These are phyloP conservation scores for Lamellibrachia satsuma DNA, from an alignment of 2,888 invertebrate genomes.

Conservation along the genomic window DNA sequence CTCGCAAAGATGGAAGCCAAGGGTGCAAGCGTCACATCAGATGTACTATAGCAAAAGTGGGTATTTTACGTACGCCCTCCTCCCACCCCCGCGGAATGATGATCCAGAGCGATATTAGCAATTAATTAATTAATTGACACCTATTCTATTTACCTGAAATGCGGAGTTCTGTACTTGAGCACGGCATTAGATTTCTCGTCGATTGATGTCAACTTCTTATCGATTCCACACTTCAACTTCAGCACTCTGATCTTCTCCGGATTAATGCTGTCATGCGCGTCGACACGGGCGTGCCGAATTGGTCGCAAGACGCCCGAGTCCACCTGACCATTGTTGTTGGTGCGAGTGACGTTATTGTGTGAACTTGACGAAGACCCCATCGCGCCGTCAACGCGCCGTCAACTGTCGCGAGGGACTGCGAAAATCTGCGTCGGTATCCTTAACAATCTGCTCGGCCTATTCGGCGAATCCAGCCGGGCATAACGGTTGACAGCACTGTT, in stretches of 20 bases:
- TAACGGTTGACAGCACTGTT: constrained; percentile 17
- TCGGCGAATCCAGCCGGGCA: constrained; percentile 13
- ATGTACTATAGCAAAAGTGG: background rate
- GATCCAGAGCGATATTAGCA: background rate
- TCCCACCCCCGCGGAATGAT: background rate
- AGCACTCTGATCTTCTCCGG: constrained; percentile 32
- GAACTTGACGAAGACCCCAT: constrained; percentile 13
- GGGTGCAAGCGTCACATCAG: too few species aligned
- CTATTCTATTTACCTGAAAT: constrained; percentile 35
- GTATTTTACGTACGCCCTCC: background rate
- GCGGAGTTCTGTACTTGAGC: constrained; percentile 43
- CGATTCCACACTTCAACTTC: constrained; percentile 36
- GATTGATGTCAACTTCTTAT: constrained; percentile 37
- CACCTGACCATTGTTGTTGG: background rate
- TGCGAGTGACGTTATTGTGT: background rate
- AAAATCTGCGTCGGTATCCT: constrained; percentile 13
- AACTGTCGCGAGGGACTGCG: constrained; percentile 5
- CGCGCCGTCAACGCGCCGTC: constrained; percentile 17
- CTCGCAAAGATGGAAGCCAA: too few species aligned
- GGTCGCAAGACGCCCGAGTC: constrained; percentile 1
- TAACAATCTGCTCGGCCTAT: constrained; percentile 10
- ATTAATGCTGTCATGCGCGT: constrained; percentile 21
- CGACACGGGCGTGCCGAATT: background rate
- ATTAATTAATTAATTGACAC: background rate
- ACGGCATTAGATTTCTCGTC: constrained; percentile 41